Percentiles rank a stretch among this genome's conserved stretches.
phyloP scores from a whole-genome alignment of 2,888 invertebrate genomes.

The Pseudeuparius sepicola region DNA sequence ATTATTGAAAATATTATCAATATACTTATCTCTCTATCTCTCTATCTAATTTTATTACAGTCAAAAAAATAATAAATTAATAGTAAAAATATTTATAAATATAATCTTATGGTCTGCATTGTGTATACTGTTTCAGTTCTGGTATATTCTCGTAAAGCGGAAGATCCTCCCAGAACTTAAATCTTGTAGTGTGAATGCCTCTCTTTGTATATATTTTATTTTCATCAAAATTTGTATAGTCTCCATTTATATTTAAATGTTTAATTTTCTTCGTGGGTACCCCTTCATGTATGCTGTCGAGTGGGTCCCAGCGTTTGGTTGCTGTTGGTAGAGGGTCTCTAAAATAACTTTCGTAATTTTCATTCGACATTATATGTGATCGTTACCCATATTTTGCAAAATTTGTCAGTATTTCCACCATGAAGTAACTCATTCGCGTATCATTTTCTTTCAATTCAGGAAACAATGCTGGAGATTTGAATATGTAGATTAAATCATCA shows the following conservation, averaged over 20 bases:
- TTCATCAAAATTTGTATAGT: background rate
- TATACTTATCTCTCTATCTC: too few relatives aligned
- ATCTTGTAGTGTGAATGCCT: background rate
- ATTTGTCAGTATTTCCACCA: slow-evolving; percentile 40
- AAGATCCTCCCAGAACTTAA: slow-evolving; percentile 1
- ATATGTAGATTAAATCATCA: slow-evolving; percentile 45
- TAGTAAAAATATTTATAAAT: too few relatives aligned
- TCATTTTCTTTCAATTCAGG: slow-evolving; percentile 35
- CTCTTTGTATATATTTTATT: background rate
- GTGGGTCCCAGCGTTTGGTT: too few relatives aligned
- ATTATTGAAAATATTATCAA: too few relatives aligned
- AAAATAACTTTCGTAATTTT: too few relatives aligned
- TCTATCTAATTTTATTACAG: too few relatives aligned
- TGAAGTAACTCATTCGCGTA: slow-evolving; percentile 32
- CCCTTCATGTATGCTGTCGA: too few relatives aligned
- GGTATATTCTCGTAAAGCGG: background rate
- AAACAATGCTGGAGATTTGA: slow-evolving; percentile 39
- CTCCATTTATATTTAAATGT: background rate
- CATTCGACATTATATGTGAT: too few relatives aligned
- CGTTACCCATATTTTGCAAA: slow-evolving; percentile 44
- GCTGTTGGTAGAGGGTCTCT: too few relatives aligned
- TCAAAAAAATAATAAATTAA: too few relatives aligned
- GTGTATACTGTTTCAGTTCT: slow-evolving; percentile 2
- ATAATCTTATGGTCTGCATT: too few relatives aligned
- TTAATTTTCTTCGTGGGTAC: background rate